Base-by-base conservation (phyloP, 2,797 vertebrate species). In the Channallabes apus region DNA sequence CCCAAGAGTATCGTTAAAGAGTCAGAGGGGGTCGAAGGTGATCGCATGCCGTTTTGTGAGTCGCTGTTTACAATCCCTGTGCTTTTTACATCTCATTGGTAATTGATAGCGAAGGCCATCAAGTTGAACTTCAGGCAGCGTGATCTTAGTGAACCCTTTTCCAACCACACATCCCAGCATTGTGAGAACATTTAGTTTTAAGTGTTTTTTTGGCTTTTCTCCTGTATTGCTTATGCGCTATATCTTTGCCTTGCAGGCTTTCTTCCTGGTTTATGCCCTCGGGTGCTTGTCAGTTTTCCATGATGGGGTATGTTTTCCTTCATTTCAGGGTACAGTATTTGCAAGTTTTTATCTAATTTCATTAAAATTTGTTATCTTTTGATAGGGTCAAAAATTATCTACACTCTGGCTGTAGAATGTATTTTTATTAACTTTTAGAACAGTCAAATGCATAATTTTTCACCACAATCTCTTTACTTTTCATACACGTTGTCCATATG, bases 211-310 rank as follows among this genome's bases (percentile, higher is more conserved):
- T 68, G 65, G 51, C 27, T 58, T 58, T 51, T 54, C 27, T 54
- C 64, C 6, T 58, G 20, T 38, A 51, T 80, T n/a, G 51, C 61
- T 65, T 65, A 18, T 46, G 61, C 46, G 51, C 59, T 51, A 29
- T 29, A 51, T 51, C 8, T 18, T 80, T 71, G 20, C 81, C 35
- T 87, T 91, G 68, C 90, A 99, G 97, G 96, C 97, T 24, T 99
- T 99, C 93, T 99, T 99, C 92, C 93, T 99, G 91, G 96, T 96
- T 24, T 99, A 97, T 73, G 95, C 96, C 32, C 91, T 99, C 80
- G 97, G 97, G 72, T 98, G 97, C 85, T 93, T 98, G 82, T 96
- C 94, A 65, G 91, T 98, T 89, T 94, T 93, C 93, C 92, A 93
- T 8, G 89, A 95, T 41, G 94, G 97, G 97, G 97, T 98, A 95